Evolutionary conservation across 1,140 invertebrate genomes (phyloP).

Genomic region (Caenorhabditis brenneri): DNA sequence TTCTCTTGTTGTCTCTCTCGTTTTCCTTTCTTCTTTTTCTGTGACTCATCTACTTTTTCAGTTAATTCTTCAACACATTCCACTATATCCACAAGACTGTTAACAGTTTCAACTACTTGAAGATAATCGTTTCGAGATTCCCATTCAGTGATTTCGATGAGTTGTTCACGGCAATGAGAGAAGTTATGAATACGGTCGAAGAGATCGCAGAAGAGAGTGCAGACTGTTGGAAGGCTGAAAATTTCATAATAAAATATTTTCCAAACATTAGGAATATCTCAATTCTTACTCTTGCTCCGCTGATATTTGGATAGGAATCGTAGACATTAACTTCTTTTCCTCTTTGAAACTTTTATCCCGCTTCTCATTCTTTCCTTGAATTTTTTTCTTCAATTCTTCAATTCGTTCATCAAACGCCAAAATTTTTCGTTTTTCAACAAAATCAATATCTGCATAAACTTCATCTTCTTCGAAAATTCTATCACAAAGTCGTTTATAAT

Average conservation of each 20-base stretch:
- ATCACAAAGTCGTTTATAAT: not conserved
- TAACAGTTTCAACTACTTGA: not conserved
- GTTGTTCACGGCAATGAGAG: slow-evolving; percentile 13
- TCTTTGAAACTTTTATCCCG: not conserved
- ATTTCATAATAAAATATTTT: not conserved
- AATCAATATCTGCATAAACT: not conserved
- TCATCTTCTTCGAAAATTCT: slow-evolving; percentile 14
- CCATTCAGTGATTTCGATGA: slow-evolving; percentile 17
- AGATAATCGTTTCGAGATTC: not conserved
- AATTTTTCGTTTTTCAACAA: slow-evolving; percentile 10
- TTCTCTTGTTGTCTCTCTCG: not conserved
- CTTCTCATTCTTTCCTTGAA: not conserved
- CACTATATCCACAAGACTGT: not conserved
- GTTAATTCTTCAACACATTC: slow-evolving; percentile 3
- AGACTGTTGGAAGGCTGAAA: slow-evolving; percentile 29
- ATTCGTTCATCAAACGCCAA: slow-evolving; percentile 29
- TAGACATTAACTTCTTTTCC: not conserved
- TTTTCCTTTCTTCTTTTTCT: not conserved
- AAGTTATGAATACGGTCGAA: slow-evolving; percentile 49
- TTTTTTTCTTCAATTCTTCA: not conserved
- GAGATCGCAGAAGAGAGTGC: slow-evolving; percentile 47
- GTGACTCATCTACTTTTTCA: not conserved
- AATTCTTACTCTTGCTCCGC: slow-evolving; percentile 20
- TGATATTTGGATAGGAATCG: not conserved
- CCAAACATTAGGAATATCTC: too few relatives aligned